These are phyloP conservation scores for Calonectris borealis DNA, from an alignment of 2,113 vertebrate genomes.

Conservation along the genomic window DNA sequence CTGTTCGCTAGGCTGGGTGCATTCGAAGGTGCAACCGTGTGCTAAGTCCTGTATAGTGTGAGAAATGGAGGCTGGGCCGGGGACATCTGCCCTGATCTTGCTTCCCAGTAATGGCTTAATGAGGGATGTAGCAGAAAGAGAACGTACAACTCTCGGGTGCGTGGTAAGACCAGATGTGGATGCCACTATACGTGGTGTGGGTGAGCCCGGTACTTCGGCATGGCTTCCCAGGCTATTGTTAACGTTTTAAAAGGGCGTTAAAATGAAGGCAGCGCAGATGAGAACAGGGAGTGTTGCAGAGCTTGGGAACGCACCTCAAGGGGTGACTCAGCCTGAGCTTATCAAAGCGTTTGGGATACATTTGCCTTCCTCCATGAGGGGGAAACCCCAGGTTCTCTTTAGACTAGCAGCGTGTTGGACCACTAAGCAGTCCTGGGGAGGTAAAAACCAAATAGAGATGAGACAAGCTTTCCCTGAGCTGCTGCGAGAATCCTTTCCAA, in stretches of 20 bases:
- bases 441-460: neutral
- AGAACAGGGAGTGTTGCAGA: neutral
- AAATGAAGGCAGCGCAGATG: neutral
- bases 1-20: neutral
- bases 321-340: neutral
- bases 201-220: neutral
- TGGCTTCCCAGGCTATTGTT: neutral
- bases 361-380: neutral
- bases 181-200: rapidly evolving
- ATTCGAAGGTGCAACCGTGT: neutral
- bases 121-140: neutral
- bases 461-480: neutral
- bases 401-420: neutral
- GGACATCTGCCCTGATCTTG: neutral
- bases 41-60: neutral
- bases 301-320: neutral
- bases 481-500: neutral
- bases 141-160: neutral
- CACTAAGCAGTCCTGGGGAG: neutral
- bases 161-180: neutral
- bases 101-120: neutral
- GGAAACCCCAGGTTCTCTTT: neutral
- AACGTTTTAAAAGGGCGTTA: neutral
- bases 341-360: neutral
- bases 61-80: neutral